Evolutionary conservation across 2,797 vertebrate genomes (phyloP).

Genomic region (Nasua narica): DNA sequence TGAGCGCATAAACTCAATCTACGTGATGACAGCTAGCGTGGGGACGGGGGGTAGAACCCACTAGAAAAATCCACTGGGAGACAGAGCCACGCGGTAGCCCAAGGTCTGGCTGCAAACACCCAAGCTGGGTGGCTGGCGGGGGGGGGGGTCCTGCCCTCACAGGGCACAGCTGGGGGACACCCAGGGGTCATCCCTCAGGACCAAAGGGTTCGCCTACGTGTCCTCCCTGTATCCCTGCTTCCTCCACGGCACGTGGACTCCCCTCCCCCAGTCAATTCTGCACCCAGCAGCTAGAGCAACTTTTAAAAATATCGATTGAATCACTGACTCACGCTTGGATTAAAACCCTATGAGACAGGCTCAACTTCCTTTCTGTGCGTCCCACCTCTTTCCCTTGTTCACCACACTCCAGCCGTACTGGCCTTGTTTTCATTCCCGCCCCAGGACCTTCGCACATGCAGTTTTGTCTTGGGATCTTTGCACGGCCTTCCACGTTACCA

Average conservation of each 20-base stretch:
- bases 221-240: neutral
- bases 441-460: neutral
- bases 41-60: neutral
- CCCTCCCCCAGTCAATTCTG: neutral
- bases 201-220: fast-evolving
- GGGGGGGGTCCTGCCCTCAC: no score
- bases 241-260: fast-evolving
- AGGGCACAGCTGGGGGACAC: no score
- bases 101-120: fast-evolving
- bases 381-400: neutral
- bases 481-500: neutral
- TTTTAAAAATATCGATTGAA: neutral
- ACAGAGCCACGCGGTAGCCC: fast-evolving
- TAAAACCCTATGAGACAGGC: neutral
- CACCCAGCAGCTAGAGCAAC: neutral
- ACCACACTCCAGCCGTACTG: fast-evolving
- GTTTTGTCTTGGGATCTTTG: neutral
- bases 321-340: neutral
- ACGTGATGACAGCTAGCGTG: neutral
- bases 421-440: neutral
- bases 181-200: neutral
- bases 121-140: no score
- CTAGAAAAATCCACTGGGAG: neutral
- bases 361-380: no score
- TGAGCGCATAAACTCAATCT: neutral